A percentile compares a stretch with the other conserved stretches of the same genome.
Conservation (phyloP, 2,888 invertebrate species). For the Troides oblongomaculatus region DNA sequence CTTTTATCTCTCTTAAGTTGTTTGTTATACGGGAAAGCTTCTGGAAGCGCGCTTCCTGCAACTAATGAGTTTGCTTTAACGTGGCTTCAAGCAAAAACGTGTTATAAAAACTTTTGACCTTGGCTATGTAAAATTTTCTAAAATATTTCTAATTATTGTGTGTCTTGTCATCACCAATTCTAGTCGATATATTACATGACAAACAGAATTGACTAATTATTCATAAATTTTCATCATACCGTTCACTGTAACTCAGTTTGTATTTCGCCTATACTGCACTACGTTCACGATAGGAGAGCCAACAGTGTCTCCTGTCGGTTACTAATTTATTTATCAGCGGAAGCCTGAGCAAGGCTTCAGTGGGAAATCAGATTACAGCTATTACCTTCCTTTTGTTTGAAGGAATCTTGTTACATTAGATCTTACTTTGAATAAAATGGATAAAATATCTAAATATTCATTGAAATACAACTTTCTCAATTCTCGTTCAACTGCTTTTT, state of each 20-base stretch:
- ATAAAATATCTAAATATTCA: neutral
- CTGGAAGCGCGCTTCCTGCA: constrained; percentile 12
- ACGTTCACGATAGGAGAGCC: neutral
- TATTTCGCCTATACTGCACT: neutral
- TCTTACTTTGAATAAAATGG: neutral
- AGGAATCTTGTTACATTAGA: neutral
- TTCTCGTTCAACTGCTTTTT: too few species aligned
- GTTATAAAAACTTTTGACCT: constrained; percentile 18
- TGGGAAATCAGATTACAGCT: constrained; percentile 1
- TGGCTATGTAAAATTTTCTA: constrained; percentile 2
- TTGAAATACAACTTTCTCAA: neutral
- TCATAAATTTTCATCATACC: neutral
- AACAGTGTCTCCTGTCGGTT: neutral
- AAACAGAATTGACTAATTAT: neutral
- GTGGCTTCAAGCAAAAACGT: constrained; percentile 8
- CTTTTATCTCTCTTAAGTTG: neutral
- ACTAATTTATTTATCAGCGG: constrained; percentile 18
- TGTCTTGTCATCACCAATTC: neutral
- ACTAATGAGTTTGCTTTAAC: constrained; percentile 21
- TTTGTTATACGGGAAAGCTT: constrained; percentile 9
- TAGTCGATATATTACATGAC: too few species aligned
- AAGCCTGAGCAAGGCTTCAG: neutral
- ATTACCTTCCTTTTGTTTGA: constrained; percentile 11
- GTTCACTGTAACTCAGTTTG: neutral
- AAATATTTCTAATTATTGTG: neutral